A percentile compares a stretch with the other conserved stretches of the same genome.
Evolutionary conservation across 2,113 vertebrate species (phyloP).

Genomic region (Acinonyx jubatus): DNA sequence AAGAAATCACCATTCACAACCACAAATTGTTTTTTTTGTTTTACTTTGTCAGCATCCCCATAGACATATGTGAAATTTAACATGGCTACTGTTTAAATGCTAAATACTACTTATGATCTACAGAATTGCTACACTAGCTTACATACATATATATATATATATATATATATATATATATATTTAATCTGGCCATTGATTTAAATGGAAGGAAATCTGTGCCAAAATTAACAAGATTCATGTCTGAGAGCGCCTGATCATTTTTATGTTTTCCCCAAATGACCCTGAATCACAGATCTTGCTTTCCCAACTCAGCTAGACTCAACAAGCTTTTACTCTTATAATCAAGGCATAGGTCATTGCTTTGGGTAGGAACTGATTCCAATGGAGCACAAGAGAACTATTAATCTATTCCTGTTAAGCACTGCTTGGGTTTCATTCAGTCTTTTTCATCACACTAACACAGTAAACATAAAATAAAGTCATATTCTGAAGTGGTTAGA

Average conservation of each 20-base stretch:
- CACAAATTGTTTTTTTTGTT: not conserved
- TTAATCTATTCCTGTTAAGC: conserved; percentile 11
- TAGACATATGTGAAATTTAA: not conserved
- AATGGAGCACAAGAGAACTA: not conserved
- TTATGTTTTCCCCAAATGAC: conserved; percentile 39
- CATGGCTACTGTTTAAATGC: not conserved
- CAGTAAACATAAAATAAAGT: not conserved
- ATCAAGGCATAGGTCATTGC: not conserved
- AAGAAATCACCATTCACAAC: not conserved
- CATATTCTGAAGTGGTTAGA: not conserved
- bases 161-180: not conserved
- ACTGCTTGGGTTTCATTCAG: not conserved
- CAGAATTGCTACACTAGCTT: not conserved
- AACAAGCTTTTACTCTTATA: conserved; percentile 11
- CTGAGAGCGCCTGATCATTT: not conserved
- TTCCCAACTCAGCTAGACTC: not conserved
- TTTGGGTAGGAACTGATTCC: not conserved
- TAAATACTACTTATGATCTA: not conserved
- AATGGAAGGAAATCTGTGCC: conserved; percentile 12
- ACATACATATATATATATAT: not conserved
- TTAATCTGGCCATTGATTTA: not conserved
- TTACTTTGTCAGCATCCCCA: not conserved
- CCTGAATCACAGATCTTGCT: not conserved
- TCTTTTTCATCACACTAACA: not conserved
- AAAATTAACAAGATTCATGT: not conserved